Evolutionary conservation across 2,888 invertebrate species (phyloP), one percentile per base, ranked within the genome.

Genomic region (Protophormia terraenovae): DNA sequence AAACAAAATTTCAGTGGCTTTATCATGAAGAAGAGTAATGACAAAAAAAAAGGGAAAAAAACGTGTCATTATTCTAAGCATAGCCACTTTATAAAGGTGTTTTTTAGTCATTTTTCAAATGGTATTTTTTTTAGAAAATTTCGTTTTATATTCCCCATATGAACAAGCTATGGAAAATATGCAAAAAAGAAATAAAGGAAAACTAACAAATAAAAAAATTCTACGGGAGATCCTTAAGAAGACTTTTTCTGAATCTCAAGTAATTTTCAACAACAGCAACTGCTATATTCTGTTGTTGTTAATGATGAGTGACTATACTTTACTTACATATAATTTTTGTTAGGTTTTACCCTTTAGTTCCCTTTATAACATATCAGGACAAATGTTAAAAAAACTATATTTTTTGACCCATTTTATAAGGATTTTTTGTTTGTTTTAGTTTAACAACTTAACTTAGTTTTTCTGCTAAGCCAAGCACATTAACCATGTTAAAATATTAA

Each of bases 401-500:
- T 29, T n/a, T 75, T 29, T 53, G 41, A 64, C 16, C 73, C 24
- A 73, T 67, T 69, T 81, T 73, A 45, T 45, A 22, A 41, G 35
- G 10, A 6, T 55, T 3, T 35, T 14, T 62, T 55, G 16, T 27
- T 24, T 45, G 16, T 12, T 55, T n/a, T n/a, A n/a, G n/a, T n/a
- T n/a, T n/a, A 14, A 38, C 50, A 62, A 38, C 69, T 58, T 73
- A 78, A 81, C 53, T 81, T 77, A 69, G 60, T 80, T 83, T 88
- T 90, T 89, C 88, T 88, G 88, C 90, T 90, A 88, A 87, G 84
- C 89, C 88, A 88, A 90, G 90, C 90, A 88, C 87, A 90, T 90
- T 90, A 90, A 90, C 89, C 87, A 87, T 88, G 88, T 90, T 90
- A 90, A 89, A 89, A 90, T 88, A 88, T 89, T 90, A 90, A 80